Evolutionary conservation across 2,888 invertebrate genomes (phyloP).

Genomic region (Metacarcinus magister): DNA sequence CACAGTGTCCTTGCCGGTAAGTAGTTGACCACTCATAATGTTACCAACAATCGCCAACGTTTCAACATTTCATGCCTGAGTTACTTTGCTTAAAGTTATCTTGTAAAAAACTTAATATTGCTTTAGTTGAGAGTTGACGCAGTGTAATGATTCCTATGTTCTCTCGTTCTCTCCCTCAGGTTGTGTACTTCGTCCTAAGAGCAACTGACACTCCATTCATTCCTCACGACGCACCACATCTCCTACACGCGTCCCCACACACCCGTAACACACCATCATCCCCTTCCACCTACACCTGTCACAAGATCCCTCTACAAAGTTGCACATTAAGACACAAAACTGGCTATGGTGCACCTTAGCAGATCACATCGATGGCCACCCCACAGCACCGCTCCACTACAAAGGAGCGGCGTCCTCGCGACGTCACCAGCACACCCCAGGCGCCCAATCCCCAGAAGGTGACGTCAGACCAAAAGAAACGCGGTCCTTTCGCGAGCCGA

Average conservation of each 20-base stretch:
- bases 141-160: conserved; percentile 19
- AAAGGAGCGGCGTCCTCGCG: background rate
- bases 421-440: conserved; percentile 16
- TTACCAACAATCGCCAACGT: background rate
- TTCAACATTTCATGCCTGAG: background rate
- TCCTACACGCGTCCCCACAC: background rate
- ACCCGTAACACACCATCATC: background rate
- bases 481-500: background rate
- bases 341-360: background rate
- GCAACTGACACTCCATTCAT: background rate
- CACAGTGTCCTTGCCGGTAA: conserved; percentile 19
- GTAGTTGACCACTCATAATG: background rate
- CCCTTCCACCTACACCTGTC: background rate
- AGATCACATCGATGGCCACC: background rate
- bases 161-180: conserved; percentile 46
- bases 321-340: background rate
- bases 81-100: background rate
- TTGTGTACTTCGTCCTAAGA: conserved; percentile 51
- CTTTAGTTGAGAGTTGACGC: background rate
- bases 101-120: background rate
- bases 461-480: conserved; percentile 53
- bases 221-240: background rate
- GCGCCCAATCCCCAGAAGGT: conserved; percentile 32
- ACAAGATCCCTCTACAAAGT: background rate
- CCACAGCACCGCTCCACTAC: background rate